Evolutionary conservation across 2,113 vertebrate genomes (phyloP).

Genomic region (Prolemur simus): DNA sequence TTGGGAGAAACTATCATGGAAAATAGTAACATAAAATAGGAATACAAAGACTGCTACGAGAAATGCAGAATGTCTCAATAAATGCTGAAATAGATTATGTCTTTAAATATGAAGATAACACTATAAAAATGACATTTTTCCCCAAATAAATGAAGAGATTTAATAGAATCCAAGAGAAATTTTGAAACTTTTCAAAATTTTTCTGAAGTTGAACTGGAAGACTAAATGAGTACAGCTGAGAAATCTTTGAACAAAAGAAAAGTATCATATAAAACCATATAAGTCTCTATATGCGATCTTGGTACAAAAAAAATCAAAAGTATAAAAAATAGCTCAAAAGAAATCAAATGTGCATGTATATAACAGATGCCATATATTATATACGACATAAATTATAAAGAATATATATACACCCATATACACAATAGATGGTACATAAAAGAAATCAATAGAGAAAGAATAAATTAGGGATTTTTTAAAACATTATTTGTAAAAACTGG

Average conservation of each 20-base stretch:
- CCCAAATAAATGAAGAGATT: constrained; percentile 28
- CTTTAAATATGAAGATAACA: background rate
- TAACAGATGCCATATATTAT: background rate
- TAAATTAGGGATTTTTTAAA: background rate
- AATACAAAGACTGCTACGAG: background rate
- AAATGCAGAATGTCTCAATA: background rate
- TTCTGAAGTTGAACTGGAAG: constrained; percentile 24
- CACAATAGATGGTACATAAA: background rate
- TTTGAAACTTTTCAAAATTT: background rate
- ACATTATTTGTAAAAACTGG: background rate
- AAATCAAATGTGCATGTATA: background rate
- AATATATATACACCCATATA: background rate
- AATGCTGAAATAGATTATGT: background rate
- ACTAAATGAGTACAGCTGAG: background rate
- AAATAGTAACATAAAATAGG: constrained; percentile 22
- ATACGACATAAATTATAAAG: background rate
- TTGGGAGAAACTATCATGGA: background rate
- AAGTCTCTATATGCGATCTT: background rate
- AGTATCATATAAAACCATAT: background rate
- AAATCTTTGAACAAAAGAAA: constrained; percentile 17
- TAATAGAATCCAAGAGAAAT: background rate
- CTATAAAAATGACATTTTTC: background rate
- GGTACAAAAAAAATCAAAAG: background rate
- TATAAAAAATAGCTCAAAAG: constrained; percentile 1
- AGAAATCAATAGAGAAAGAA: background rate